Evolutionary conservation across 2,113 vertebrate species (phyloP).

Genomic region (Papio anubis): DNA sequence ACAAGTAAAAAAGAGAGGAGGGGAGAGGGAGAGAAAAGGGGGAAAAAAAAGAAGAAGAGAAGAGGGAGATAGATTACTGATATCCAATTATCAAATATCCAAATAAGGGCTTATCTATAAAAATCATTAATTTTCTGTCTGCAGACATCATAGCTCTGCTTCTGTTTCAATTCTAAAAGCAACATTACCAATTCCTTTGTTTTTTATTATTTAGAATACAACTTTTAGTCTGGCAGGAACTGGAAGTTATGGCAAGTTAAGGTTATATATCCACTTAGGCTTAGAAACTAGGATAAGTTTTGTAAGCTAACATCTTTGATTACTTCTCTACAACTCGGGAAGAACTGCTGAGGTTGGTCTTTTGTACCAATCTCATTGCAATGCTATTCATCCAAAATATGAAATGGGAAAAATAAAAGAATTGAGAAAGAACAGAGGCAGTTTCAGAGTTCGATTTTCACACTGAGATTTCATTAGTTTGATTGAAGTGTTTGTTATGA

Average conservation of each 20-base stretch:
- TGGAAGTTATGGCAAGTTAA: background rate
- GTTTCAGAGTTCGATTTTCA: slow-evolving; percentile 39
- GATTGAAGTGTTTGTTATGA: slow-evolving; percentile 37
- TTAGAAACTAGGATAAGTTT: background rate
- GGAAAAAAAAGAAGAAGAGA: background rate
- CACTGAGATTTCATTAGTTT: slow-evolving; percentile 50
- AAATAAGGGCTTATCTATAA: background rate
- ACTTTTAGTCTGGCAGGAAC: background rate
- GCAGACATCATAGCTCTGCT: background rate
- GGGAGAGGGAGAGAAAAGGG: background rate
- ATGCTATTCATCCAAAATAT: slow-evolving; percentile 46
- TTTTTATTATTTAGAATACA: background rate
- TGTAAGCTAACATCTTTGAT: slow-evolving; percentile 10
- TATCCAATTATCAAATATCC: background rate
- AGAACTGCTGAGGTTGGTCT: slow-evolving; percentile 41
- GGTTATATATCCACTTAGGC: background rate
- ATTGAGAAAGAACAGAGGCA: slow-evolving; percentile 27
- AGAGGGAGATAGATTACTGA: background rate
- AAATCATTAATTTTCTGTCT: background rate
- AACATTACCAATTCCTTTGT: background rate
- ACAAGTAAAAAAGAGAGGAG: background rate
- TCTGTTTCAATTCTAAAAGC: background rate
- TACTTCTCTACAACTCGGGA: slow-evolving; percentile 28
- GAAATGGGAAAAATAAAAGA: slow-evolving; percentile 44
- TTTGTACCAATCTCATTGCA: slow-evolving; percentile 35